Percentiles rank a stretch among this genome's conserved stretches.
phyloP scores from a whole-genome alignment of 2,797 vertebrate genomes.

The Neoniphon sammara region DNA sequence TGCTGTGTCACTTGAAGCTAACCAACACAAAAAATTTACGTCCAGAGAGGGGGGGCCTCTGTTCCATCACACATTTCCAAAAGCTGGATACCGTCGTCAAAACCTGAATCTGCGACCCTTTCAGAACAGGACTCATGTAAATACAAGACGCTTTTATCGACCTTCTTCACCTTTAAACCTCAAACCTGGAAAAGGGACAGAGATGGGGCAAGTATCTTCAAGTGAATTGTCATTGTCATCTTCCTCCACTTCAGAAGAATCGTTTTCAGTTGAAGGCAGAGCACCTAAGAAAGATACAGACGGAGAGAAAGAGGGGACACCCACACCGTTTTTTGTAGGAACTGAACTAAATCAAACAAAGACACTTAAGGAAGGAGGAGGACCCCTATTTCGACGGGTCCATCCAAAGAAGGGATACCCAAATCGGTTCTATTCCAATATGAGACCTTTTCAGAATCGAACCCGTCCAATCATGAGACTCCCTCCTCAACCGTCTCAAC shows the following conservation, averaged over 20 bases:
- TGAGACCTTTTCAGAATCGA: slow-evolving; percentile 43
- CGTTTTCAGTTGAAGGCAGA: slow-evolving; percentile 9
- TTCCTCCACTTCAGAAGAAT: slow-evolving; percentile 41
- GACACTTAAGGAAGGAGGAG: slow-evolving; percentile 13
- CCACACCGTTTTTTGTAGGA: background rate
- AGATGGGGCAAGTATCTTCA: slow-evolving; percentile 1
- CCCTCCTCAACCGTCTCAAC: slow-evolving; percentile 2
- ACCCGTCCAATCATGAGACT: slow-evolving; percentile 30
- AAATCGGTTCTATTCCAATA: slow-evolving; percentile 22
- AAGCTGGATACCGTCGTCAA: slow-evolving; percentile 24
- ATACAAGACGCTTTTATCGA: slow-evolving; percentile 6
- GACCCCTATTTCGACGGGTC: background rate
- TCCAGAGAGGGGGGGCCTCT: background rate
- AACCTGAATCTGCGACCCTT: slow-evolving; percentile 7
- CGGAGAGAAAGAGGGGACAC: background rate
- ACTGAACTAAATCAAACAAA: slow-evolving; percentile 36
- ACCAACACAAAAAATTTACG: slow-evolving; percentile 9
- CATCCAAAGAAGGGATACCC: slow-evolving; percentile 11
- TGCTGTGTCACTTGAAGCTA: background rate
- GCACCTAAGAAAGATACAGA: background rate
- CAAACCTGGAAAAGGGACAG: slow-evolving; percentile 9
- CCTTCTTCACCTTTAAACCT: slow-evolving; percentile 6
- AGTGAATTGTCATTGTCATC: slow-evolving; percentile 23
- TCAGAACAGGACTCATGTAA: slow-evolving; percentile 53
- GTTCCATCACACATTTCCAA: slow-evolving; percentile 28